These are phyloP conservation scores for Hydriomena furcata DNA, from an alignment of 2,888 invertebrate species.

Conservation along the genomic window DNA sequence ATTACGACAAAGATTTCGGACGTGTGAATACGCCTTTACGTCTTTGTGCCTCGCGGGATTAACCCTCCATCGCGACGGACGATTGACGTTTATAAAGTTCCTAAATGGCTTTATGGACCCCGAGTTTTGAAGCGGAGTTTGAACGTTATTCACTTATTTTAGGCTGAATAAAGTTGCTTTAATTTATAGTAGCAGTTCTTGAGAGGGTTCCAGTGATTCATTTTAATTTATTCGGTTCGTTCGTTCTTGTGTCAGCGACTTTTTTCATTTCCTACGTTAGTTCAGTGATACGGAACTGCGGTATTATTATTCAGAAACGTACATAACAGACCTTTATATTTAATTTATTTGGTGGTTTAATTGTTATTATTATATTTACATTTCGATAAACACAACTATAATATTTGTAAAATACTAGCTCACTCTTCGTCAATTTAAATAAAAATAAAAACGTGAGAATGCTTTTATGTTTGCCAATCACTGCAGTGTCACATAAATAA, in stretches of 20 bases:
- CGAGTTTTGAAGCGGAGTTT: slow-evolving; percentile 22
- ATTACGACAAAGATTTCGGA: slow-evolving; percentile 43
- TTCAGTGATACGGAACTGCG: no score
- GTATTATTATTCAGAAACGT: no score
- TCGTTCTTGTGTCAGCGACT: background rate
- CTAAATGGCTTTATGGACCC: slow-evolving; percentile 37
- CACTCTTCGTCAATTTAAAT: background rate
- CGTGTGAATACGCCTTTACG: slow-evolving; percentile 52
- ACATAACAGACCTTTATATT: no score
- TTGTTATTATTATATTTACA: no score
- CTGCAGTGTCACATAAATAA: slow-evolving; percentile 41
- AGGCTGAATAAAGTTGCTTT: slow-evolving; percentile 24
- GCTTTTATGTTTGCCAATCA: slow-evolving; percentile 33
- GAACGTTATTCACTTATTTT: slow-evolving; percentile 25
- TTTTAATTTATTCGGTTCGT: slow-evolving; percentile 17
- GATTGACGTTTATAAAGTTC: slow-evolving; percentile 44
- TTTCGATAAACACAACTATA: no score
- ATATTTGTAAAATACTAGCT: background rate
- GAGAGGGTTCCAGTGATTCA: slow-evolving; percentile 12
- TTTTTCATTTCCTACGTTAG: no score
- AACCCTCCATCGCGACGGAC: slow-evolving; percentile 42
- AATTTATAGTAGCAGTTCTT: slow-evolving; percentile 19
- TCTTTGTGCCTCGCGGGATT: slow-evolving; percentile 45
- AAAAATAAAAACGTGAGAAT: slow-evolving; percentile 11
- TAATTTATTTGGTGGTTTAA: no score